Conservation (phyloP, 2,113 vertebrate species). For the Porphyrio hochstetteri region DNA sequence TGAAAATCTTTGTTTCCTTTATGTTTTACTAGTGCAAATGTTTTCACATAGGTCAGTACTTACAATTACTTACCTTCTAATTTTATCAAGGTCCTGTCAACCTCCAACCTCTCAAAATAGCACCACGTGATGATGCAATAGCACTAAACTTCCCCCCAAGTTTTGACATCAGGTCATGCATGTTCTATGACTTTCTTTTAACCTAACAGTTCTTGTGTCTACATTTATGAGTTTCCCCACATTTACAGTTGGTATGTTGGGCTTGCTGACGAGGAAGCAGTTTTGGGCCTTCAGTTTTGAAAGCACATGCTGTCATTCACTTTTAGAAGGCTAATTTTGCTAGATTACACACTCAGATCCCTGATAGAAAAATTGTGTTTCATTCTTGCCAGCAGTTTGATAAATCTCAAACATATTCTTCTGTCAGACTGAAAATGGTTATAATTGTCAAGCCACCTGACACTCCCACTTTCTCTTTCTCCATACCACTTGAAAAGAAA, state of each 20-base stretch:
- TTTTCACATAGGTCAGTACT: neutral
- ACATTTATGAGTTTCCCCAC: neutral
- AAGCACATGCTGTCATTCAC: neutral
- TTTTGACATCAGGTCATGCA: neutral
- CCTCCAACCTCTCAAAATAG: neutral
- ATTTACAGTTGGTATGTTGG: neutral
- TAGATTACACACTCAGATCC: neutral
- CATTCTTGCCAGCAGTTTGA: neutral
- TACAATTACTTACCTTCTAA: neutral
- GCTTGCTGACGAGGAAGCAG: neutral
- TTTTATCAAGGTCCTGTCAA: neutral
- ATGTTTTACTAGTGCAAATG: neutral
- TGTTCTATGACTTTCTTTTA: neutral
- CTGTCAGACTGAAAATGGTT: neutral
- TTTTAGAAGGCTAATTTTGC: neutral
- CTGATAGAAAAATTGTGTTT: neutral
- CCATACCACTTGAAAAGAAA: neutral
- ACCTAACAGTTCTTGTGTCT: neutral
- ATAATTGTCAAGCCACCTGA: neutral
- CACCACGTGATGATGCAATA: neutral
- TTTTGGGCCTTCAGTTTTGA: neutral
- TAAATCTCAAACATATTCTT: neutral
- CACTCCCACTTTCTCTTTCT: neutral
- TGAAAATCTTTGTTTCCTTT: neutral
- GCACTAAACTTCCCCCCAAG: neutral